Evolutionary conservation across 1,140 invertebrate genomes (phyloP), one percentile per base, ranked within the genome.

Genomic region (Nasonia giraulti): DNA sequence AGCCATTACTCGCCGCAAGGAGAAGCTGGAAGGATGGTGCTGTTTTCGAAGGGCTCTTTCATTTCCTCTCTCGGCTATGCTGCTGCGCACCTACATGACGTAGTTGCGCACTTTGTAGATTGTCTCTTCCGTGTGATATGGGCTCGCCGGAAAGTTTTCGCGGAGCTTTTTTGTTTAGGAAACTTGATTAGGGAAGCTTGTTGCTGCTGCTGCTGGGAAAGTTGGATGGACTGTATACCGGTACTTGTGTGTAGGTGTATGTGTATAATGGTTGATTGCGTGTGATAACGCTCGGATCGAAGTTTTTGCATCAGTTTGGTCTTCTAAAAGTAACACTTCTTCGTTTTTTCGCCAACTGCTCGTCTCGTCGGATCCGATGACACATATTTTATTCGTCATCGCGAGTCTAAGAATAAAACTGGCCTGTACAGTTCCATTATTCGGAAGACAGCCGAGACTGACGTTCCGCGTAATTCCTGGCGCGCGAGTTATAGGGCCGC

Each of bases 11-110:
- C 27, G 68, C 68, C 7, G 20, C 62, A 14, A 11, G 27, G 23
- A 31, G 23, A 11, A 71, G 68, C 1, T 23, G 17, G 50, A n/a
- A 17, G 12, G 73, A 74, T 17, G 31, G 31, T 74, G n/a, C 1
- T 44, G 4, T 76, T 75, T 37, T 76, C 40, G 74, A 20, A 76
- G 27, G 68, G 68, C 23, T 31, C 14, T 71, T 71, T 71, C 68
- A 71, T 62, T 62, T 62, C 33, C 5, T 62, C 5, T 62, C 55
- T 62, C 55, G 55, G 17, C 17, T 62, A n/a, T n/a, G 55, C 17
- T 62, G 17, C 47, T 2, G 10, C 20, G 12, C 14, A 14, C 12
- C 47, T 14, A 20, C 27, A 27, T 1, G 27, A 62, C 4, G 20
- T 5, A 62, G 55, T 62, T 62, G 17, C 55, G 17, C 55, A 62